Percentiles rank a stretch among this genome's conserved stretches.
Evolutionary conservation across 2,888 invertebrate species (phyloP).

Genomic region (Zaprionus lineosus): DNA sequence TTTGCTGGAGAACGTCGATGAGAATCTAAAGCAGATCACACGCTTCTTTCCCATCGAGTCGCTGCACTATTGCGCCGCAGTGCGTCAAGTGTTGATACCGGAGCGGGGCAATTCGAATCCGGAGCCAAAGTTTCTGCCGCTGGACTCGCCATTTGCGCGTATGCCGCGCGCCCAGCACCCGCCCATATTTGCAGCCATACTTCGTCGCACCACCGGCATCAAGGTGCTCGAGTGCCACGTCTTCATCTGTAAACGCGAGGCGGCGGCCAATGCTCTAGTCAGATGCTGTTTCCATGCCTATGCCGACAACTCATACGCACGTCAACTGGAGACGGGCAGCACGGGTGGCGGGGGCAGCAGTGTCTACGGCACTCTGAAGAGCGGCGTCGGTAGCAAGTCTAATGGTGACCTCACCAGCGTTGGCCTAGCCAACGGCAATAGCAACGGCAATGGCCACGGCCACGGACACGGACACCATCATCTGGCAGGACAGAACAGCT

Average conservation of each 20-base stretch:
- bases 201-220: slow-evolving; percentile 97
- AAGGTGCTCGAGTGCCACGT: slow-evolving; percentile 99
- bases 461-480: slow-evolving; percentile 73
- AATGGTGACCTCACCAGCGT: slow-evolving; percentile 80
- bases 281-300: slow-evolving; percentile 99
- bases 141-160: slow-evolving; percentile 97
- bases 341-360: slow-evolving; percentile 83
- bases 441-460: slow-evolving; percentile 75
- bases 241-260: slow-evolving; percentile 97
- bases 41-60: slow-evolving; percentile 98
- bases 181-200: slow-evolving; percentile 97
- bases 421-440: slow-evolving; percentile 74
- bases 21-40: slow-evolving; percentile 95
- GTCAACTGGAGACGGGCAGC: slow-evolving; percentile 88
- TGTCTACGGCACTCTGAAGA: slow-evolving; percentile 84
- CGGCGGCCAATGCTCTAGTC: slow-evolving; percentile 98
- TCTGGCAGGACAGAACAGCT: slow-evolving; percentile 80
- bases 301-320: slow-evolving; percentile 96
- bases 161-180: slow-evolving; percentile 96
- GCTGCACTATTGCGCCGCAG: slow-evolving; percentile 97
- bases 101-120: slow-evolving; percentile 86
- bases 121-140: slow-evolving; percentile 94
- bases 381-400: slow-evolving; percentile 81
- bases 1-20: slow-evolving; percentile 96
- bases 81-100: slow-evolving; percentile 90